Evolutionary conservation across 2,113 vertebrate genomes (phyloP).

Genomic region (Pelodiscus sinensis): DNA sequence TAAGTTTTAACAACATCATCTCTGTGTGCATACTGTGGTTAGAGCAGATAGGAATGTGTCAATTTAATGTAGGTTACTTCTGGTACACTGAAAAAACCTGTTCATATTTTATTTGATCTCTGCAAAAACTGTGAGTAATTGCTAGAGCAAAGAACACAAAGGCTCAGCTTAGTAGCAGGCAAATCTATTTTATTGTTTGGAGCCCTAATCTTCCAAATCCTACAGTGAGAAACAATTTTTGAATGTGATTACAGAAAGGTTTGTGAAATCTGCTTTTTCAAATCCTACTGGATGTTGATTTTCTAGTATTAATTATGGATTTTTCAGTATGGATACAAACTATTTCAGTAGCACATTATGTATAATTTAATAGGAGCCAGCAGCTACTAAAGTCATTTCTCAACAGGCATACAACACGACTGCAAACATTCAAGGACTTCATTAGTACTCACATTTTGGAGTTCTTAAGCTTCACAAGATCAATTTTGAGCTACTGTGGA

Average conservation of each 20-base stretch:
- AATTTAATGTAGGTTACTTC: background rate
- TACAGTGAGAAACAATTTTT: background rate
- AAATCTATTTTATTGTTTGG: background rate
- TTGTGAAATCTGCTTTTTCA: background rate
- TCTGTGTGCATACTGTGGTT: background rate
- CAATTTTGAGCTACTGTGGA: background rate
- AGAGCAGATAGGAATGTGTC: background rate
- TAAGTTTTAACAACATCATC: background rate
- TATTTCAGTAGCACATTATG: background rate
- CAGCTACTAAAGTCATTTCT: background rate
- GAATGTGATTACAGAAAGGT: background rate
- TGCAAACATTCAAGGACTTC: background rate
- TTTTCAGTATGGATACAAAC: background rate
- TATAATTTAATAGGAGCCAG: background rate
- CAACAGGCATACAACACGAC: background rate
- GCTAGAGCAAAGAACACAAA: background rate
- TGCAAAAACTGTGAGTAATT: background rate
- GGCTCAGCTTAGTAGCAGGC: background rate
- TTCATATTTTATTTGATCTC: background rate
- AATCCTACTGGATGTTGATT: background rate
- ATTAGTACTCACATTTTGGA: background rate
- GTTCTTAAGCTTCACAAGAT: background rate
- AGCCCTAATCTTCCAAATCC: background rate
- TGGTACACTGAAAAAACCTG: background rate
- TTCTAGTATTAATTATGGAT: background rate